Base-by-base conservation (phyloP, 2,888 invertebrate species). In the Acleris literana region DNA sequence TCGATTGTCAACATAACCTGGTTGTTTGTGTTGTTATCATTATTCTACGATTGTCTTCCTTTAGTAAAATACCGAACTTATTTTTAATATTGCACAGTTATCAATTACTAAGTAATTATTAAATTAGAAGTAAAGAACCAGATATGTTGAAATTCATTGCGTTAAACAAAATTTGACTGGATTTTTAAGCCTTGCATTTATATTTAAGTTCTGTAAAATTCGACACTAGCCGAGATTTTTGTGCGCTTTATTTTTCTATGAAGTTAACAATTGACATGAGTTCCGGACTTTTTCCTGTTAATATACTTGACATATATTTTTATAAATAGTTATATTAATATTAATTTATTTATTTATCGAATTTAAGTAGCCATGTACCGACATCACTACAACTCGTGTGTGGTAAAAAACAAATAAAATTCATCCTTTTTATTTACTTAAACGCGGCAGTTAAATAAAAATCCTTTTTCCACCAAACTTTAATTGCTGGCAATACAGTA, bases 401-500 rank as follows among this genome's bases (percentile, higher is more conserved):
- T 92, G 92, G 92, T 86, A 92, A 86, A 90, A 89, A 91, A 85
- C 80, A 85, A 86, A 86, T 81, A 85, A 81, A 84, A 83, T 82
- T 77, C 75, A 75, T 83, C 78, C 85, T 88, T 92, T 33, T 92
- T 92, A 92, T 92, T 91, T 89, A 87, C 88, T 85, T 86, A 90
- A 90, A 92, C 86, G 84, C 82, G 86, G 86, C 85, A 81, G 87
- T 91, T 87, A 90, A 90, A 87, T 81, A 86, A 88, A 89, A 89
- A 86, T 81, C 84, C 82, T 83, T 88, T 51, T 87, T 88, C 86
- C 82, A 86, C 88, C 83, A 88, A 90, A 91, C 83, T 90, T 91
- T 92, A 90, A 92, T 92, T 90, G 90, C 91, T 80, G 76, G 86
- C 91, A 90, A 90, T 92, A 88, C 90, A 92, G 87, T 92, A 92